Base-by-base conservation (phyloP, 1,140 invertebrate species). In the Polyergus mexicanus region DNA sequence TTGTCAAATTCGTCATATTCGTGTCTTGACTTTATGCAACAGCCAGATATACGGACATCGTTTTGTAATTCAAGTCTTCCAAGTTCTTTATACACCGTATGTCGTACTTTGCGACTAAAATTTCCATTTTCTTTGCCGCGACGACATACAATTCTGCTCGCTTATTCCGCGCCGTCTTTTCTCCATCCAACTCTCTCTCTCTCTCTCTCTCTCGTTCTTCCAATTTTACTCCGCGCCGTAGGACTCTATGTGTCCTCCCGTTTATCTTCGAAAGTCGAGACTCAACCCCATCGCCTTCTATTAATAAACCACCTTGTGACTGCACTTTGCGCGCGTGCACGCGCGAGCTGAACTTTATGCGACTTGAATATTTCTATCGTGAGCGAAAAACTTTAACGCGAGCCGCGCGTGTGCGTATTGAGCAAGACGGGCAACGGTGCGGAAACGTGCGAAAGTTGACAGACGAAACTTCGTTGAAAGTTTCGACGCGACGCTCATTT, bases 21-120 rank as follows among this genome's bases (percentile, higher is more conserved):
- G 51, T 68, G 63, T 80, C 63, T 51, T 65, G 44, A 80, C 76
- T 80, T 69, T 51, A 56, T 68, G 76, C 63, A 80, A 69, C 44
- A 41, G 78, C 13, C 68, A 28, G 66, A 72, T 83, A 72, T 60
- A 72, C 68, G 78, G n/a, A 60, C 44, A 38, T 83, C 68, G 68
- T 68, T 83, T 83, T 83, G 78, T 83, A 83, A 74, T 83, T 83
- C 68, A 72, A 83, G 68, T 74, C 68, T 68, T 60, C 68, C 76
- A 54, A 74, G 68, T 83, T 72, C 78, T 83, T 83, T 83, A 83
- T 83, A 56, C 54, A 56, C 54, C 54, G 78, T 44, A 60, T 35
- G 68, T 74, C 78, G 68, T 83, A 83, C 60, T 74, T 83, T 83
- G 68, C 71, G 78, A 83, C 78, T 83, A n/a, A 56, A 83, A 83